Conservation (phyloP, 2,113 vertebrate genomes). For the Platycercus adscitus region DNA sequence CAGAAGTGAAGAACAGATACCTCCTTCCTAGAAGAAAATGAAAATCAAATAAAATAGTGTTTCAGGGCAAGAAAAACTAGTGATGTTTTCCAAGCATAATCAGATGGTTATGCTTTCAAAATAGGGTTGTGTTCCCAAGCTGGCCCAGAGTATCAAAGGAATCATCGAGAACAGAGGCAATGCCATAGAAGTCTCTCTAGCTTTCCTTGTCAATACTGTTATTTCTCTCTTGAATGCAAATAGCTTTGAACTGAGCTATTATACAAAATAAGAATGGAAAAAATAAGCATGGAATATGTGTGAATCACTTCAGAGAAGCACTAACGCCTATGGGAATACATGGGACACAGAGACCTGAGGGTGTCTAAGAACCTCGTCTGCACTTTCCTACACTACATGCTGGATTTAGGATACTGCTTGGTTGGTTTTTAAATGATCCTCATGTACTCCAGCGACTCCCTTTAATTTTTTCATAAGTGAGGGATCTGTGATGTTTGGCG, state of each 20-base stretch:
- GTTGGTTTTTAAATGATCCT: not conserved
- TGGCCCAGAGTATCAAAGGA: not conserved
- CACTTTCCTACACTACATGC: not conserved
- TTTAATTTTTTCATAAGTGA: not conserved
- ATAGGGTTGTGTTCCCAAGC: not conserved
- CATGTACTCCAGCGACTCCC: not conserved
- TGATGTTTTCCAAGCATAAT: not conserved
- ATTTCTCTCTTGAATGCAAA: not conserved
- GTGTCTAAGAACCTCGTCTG: not conserved
- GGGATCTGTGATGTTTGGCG: not conserved
- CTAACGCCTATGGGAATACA: rapidly evolving
- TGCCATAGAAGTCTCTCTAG: not conserved
- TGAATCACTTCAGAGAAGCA: not conserved
- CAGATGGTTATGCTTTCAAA: not conserved
- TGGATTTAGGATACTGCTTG: not conserved
- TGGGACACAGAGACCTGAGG: not conserved
- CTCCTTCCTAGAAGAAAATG: not conserved
- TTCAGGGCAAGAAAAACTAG: not conserved
- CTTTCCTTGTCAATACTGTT: not conserved
- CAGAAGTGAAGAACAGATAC: not conserved
- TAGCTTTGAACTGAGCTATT: not conserved
- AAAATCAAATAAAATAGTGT: not conserved
- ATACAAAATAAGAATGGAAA: not conserved
- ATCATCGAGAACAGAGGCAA: not conserved
- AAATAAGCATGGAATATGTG: not conserved